Percentiles rank a stretch among this genome's conserved stretches.
Conservation (phyloP, 2,113 vertebrate species). For the Grus americana region DNA sequence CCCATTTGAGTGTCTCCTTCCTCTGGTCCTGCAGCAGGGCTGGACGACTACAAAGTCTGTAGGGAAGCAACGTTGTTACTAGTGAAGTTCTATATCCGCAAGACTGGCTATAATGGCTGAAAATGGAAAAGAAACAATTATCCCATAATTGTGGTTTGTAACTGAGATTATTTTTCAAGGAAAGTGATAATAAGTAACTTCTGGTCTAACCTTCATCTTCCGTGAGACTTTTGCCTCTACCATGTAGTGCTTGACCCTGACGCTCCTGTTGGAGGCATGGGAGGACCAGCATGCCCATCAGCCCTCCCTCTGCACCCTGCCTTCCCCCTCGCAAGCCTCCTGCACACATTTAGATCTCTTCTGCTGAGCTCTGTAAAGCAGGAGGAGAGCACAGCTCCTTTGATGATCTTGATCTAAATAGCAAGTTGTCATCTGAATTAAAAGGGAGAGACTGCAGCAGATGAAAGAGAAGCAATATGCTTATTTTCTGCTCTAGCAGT, state of each 20-base stretch:
- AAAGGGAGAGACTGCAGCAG: not conserved
- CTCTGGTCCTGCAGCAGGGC: not conserved
- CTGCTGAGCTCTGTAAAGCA: not conserved
- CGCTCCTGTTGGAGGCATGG: not conserved
- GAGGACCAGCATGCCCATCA: not conserved
- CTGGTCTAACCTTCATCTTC: not conserved
- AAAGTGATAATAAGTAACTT: not conserved
- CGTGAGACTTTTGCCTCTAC: not conserved
- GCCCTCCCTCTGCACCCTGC: not conserved
- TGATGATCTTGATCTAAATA: constrained; percentile 28
- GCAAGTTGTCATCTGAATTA: constrained; percentile 4
- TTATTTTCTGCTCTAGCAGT: constrained; percentile 18
- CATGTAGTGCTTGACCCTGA: not conserved
- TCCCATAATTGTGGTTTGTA: not conserved
- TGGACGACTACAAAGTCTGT: not conserved
- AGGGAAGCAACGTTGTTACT: accelerated
- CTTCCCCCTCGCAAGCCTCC: not conserved
- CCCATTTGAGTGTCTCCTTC: not conserved
- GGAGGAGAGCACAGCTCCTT: not conserved
- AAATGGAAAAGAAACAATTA: not conserved
- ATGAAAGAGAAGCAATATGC: constrained; percentile 29
- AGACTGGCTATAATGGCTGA: not conserved
- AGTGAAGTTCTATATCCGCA: not conserved
- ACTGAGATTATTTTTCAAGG: not conserved
- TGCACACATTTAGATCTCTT: not conserved